Conservation (phyloP, 2,113 vertebrate species). For the Arenaria interpres region DNA sequence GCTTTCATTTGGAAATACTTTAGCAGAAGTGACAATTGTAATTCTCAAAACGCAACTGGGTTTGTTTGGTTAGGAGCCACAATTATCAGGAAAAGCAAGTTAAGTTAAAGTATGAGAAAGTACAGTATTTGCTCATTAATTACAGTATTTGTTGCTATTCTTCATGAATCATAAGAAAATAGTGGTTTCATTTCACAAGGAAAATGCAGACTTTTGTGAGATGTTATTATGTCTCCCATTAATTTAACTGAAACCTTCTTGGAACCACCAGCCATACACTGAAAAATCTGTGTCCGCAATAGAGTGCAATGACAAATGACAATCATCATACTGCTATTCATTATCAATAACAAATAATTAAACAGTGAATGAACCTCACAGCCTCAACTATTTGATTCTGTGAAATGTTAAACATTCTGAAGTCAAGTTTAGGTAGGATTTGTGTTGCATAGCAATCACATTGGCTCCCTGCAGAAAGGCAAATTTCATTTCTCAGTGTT, state of each 20-base stretch:
- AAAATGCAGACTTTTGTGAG: background rate
- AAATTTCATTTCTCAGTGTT: background rate
- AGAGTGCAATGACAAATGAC: slow-evolving; percentile 63
- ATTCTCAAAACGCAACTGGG: background rate
- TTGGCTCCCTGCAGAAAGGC: background rate
- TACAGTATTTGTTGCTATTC: background rate
- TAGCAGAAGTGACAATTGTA: background rate
- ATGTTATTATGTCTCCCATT: background rate
- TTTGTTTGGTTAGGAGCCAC: background rate
- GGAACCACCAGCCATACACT: background rate
- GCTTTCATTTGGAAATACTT: background rate
- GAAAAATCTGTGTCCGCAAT: slow-evolving; percentile 34
- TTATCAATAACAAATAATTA: slow-evolving; percentile 74
- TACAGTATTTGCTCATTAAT: background rate
- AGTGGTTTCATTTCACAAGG: background rate
- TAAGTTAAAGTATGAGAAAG: background rate
- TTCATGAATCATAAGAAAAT: background rate
- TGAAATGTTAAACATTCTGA: background rate
- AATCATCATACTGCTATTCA: slow-evolving; percentile 63
- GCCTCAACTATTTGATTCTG: background rate
- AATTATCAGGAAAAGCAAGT: background rate
- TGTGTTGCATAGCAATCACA: background rate
- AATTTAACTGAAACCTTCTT: slow-evolving; percentile 16
- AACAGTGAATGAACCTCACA: slow-evolving; percentile 79
- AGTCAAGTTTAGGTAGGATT: background rate